phyloP scores from a whole-genome alignment of 2,888 invertebrate genomes.

The Euproctis similis region DNA sequence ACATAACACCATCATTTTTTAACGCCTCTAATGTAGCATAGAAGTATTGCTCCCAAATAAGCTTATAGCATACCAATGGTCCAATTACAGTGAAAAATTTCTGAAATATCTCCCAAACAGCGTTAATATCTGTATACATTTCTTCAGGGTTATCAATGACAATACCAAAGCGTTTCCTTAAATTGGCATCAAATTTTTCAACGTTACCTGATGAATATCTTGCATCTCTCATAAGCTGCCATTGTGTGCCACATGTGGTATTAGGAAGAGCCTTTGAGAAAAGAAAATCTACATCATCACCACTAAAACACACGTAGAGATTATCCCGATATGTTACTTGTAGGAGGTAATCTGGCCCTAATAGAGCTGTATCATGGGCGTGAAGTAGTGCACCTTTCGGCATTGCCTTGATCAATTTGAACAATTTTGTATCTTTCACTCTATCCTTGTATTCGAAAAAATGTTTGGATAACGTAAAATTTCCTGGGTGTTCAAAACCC shows the following conservation, averaged over 20 bases:
- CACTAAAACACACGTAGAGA: conserved; percentile 71
- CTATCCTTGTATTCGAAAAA: conserved; percentile 78
- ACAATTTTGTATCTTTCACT: conserved; percentile 78
- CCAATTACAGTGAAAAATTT: conserved; percentile 69
- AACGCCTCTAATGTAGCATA: conserved; percentile 78
- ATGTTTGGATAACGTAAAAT: conserved; percentile 79
- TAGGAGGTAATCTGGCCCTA: conserved; percentile 77
- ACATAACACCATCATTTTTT: conserved; percentile 81
- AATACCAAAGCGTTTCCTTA: conserved; percentile 73
- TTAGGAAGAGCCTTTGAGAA: conserved; percentile 43
- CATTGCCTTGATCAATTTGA: conserved; percentile 78
- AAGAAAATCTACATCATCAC: conserved; percentile 31
- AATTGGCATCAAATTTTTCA: conserved; percentile 65
- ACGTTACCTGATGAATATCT: conserved; percentile 62
- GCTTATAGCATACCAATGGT: conserved; percentile 76
- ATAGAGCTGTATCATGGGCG: conserved; percentile 79
- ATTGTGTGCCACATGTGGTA: conserved; percentile 39
- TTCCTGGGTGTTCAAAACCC: conserved; percentile 39
- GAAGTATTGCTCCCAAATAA: conserved; percentile 80
- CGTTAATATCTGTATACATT: conserved; percentile 71
- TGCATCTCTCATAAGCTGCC: conserved; percentile 68
- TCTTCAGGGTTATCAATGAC: conserved; percentile 60
- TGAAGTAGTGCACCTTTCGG: conserved; percentile 86
- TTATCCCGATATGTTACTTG: conserved; percentile 78
- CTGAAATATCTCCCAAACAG: conserved; percentile 77